Base-by-base conservation (phyloP, 2,888 invertebrate species). In the Neoascia interrupta region DNA sequence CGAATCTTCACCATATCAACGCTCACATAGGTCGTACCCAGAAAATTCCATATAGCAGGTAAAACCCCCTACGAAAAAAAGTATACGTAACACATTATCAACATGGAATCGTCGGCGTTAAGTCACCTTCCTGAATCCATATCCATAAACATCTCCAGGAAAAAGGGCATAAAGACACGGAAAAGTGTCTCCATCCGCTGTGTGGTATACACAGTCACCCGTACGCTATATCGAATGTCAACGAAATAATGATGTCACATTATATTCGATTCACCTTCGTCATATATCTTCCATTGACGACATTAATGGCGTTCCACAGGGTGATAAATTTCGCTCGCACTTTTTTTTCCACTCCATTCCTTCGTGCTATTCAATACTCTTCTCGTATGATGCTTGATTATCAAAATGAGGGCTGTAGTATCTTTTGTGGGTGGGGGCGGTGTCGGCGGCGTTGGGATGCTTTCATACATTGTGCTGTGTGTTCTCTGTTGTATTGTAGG, bases 211-310 rank as follows among this genome's bases (percentile, higher is more conserved):
- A 28, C 34, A 13, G n/a, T 15, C 53, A 31, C 41, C n/a, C 53
- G 16, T 28, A 61, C 70, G 54, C 49, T n/a, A 73, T 80, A 80
- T 74, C 74, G 80, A 74, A 69, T 80, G 80, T 80, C 79, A 79
- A 81, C 68, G 76, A 81, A 72, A 83, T 81, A 82, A 83, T 81
- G 81, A 82, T 81, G 81, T 82, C 81, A 81, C 81, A 81, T 82
- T 81, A 81, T 82, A 82, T 81, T 79, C 79, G 82, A 82, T 83
- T 83, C 83, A 83, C 83, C 84, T 84, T 83, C 70, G 82, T 84
- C 84, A 84, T 84, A 84, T 84, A 84, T 84, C 84, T 83, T 82
- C 82, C 84, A 84, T 84, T 83, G 82, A 83, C 82, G 83, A 82
- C 83, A 83, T 81, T 82, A 81, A 82, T 81, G 79, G 81, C 79